Conservation (phyloP, 2,797 vertebrate genomes). For the Odontamblyopus lacepedii region DNA sequence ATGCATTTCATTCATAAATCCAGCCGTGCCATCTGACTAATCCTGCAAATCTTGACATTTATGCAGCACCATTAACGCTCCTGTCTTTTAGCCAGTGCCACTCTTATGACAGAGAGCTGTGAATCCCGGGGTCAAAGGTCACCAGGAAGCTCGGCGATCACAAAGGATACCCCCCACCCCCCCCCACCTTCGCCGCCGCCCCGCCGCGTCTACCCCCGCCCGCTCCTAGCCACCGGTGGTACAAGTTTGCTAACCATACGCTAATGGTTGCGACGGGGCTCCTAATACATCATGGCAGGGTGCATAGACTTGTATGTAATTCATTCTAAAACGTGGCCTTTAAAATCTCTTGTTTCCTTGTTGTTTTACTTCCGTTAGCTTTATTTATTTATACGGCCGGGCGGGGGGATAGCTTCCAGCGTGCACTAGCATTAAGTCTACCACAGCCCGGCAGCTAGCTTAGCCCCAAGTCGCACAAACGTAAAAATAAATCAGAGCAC, state of each 20-base stretch:
- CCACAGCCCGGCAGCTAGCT: constrained; percentile 81
- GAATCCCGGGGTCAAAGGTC: constrained; percentile 71
- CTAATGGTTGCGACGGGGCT: constrained; percentile 67
- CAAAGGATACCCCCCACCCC: constrained; percentile 39
- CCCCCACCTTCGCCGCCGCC: too few relatives aligned
- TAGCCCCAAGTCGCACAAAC: constrained; percentile 82
- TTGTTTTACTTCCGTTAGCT: constrained; percentile 59
- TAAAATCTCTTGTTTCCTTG: constrained; percentile 77
- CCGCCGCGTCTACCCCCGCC: constrained; percentile 17
- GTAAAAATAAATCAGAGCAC: constrained; percentile 89
- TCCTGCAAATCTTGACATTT: constrained; percentile 72
- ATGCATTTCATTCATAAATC: constrained; percentile 68
- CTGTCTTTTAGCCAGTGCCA: constrained; percentile 63
- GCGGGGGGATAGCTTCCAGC: constrained; percentile 79
- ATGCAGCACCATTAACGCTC: constrained; percentile 65
- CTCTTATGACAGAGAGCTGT: constrained; percentile 66
- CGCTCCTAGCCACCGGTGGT: constrained; percentile 55
- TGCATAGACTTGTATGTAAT: constrained; percentile 80
- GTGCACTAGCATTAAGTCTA: constrained; percentile 81
- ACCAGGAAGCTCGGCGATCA: constrained; percentile 67
- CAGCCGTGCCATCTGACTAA: constrained; percentile 58
- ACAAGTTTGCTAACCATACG: constrained; percentile 66
- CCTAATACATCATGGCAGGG: constrained; percentile 82
- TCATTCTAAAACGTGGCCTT: constrained; percentile 86
- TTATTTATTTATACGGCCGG: constrained; percentile 68